phyloP scores from a whole-genome alignment of 2,888 invertebrate genomes.

The Germaria angustata region DNA sequence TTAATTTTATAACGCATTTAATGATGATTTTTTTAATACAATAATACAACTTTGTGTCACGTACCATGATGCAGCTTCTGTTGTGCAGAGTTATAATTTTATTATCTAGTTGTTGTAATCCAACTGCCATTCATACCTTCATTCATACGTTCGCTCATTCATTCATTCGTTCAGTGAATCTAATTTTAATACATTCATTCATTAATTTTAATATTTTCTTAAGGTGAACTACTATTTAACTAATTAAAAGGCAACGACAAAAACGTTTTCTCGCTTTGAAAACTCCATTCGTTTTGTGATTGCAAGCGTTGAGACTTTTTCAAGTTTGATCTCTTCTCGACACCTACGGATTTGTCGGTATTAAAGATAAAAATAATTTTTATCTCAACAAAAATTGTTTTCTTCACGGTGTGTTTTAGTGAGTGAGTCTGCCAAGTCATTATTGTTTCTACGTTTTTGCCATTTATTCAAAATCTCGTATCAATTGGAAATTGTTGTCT shows the following conservation, averaged over 20 bases:
- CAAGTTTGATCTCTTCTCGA: slow-evolving; percentile 62
- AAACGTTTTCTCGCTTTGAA: neutral
- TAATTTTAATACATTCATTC: slow-evolving; percentile 42
- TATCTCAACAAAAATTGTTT: neutral
- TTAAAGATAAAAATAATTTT: slow-evolving; percentile 44
- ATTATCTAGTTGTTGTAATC: neutral
- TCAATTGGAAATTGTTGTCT: slow-evolving; percentile 55
- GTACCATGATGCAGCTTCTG: slow-evolving; percentile 22
- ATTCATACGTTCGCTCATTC: slow-evolving; percentile 36
- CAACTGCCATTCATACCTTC: slow-evolving; percentile 13
- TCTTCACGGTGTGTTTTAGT: neutral
- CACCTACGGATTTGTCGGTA: slow-evolving; percentile 62
- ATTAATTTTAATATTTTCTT: slow-evolving; percentile 49
- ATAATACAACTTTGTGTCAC: neutral
- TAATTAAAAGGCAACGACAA: slow-evolving; percentile 39
- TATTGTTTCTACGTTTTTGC: slow-evolving; percentile 16
- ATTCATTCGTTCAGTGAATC: slow-evolving; percentile 46
- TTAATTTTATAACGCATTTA: neutral
- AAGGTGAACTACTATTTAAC: slow-evolving; percentile 63
- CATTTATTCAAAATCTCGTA: slow-evolving; percentile 37
- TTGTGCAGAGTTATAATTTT: slow-evolving; percentile 3
- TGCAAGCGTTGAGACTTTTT: slow-evolving; percentile 24
- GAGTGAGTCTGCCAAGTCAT: neutral
- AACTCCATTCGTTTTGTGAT: slow-evolving; percentile 8
- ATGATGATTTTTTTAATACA: neutral